Evolutionary conservation across 2,113 vertebrate species (phyloP), one percentile per base, ranked within the genome.

Genomic region (Channa maculata): DNA sequence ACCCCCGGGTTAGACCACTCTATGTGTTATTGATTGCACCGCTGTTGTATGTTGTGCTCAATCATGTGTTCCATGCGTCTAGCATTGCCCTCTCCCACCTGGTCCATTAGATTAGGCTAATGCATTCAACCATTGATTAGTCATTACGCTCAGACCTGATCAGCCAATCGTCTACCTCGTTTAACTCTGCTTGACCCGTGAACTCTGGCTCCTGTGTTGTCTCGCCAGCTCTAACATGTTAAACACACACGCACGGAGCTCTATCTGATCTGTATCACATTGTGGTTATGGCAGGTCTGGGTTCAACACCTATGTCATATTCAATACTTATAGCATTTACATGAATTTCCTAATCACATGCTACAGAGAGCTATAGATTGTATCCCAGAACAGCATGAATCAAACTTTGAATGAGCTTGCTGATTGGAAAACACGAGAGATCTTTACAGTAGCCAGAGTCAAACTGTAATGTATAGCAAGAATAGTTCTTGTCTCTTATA

Each of bases 81-180:
- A 93, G 92, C 92, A 94, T 95, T 95, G 96, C 95, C 95, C 95
- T 95, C 92, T 93, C 94, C 92, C 96, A 98, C 95, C 96, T 97
- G 96, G 94, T 95, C 95, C 95, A 95, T 97, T 96, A 95, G 94
- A 96, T 96, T 96, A 94, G 95, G 95, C 86, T 97, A 97, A 98
- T 97, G 95, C 96, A 98, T 97, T 97, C 97, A 95, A 93, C 94
- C 96, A 98, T 97, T 97, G 96, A 98, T 98, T 98, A 96, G 95
- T 96, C 96, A 96, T 97, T 97, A 95, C 95, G 95, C 95, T 96
- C 93, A 95, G 95, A 91, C 96, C 94, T 95, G 96, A 98, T 97
- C 96, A 96, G 95, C 94, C 92, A 94, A 95, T 95, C 95, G 96
- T 95, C 95, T 94, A 92, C 95, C 94, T 96, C 91, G 43, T 89